These are phyloP conservation scores for Amblyornis subalaris DNA, from an alignment of 2,113 vertebrate species.

Conservation along the genomic window DNA sequence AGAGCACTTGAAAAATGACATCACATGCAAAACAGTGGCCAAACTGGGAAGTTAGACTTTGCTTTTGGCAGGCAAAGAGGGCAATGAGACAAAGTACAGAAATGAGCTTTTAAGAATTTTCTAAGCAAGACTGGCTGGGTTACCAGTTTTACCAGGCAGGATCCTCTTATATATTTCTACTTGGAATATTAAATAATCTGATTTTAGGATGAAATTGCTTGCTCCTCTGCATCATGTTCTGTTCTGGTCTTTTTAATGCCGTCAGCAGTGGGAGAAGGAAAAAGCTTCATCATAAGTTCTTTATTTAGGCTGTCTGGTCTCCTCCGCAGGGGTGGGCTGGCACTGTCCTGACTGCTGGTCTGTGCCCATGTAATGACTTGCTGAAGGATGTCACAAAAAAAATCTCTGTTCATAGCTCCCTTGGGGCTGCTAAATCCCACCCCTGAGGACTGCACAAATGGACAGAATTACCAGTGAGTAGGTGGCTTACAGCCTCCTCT, in stretches of 20 bases:
- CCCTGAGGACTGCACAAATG: background rate
- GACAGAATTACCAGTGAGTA: background rate
- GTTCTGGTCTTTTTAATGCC: background rate
- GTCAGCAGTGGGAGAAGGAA: background rate
- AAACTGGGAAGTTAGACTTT: background rate
- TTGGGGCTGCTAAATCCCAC: background rate
- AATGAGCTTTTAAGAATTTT: background rate
- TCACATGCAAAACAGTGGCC: constrained; percentile 21
- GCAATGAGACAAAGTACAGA: background rate
- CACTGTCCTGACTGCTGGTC: background rate
- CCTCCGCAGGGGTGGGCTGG: background rate
- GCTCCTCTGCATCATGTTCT: background rate
- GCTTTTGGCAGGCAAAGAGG: background rate
- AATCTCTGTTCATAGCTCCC: background rate
- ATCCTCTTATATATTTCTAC: background rate
- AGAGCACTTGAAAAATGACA: constrained; percentile 17
- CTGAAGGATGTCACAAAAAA: background rate
- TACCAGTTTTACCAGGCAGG: background rate
- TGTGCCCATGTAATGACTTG: background rate
- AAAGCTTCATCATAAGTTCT: background rate
- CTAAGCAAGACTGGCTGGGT: background rate
- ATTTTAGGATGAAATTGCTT: background rate
- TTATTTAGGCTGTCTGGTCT: background rate
- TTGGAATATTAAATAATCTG: background rate
- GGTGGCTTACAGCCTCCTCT: background rate